phyloP scores from a whole-genome alignment of 2,797 vertebrate species.

The Morus bassanus region DNA sequence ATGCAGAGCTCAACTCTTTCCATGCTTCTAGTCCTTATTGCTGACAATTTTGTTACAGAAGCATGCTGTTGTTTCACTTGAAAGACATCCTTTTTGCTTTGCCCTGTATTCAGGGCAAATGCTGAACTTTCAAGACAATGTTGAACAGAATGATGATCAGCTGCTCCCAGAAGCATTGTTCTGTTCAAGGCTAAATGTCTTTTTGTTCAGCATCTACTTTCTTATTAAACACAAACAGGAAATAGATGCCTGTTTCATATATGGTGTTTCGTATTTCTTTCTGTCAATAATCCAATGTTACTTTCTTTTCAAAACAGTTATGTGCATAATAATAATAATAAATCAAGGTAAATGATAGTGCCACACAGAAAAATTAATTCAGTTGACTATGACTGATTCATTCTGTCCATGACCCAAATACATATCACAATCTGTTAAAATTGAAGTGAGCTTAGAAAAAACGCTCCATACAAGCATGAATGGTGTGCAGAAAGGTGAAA shows the following conservation, averaged over 20 bases:
- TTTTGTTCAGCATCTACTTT: neutral
- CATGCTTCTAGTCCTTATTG: neutral
- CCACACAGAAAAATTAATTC: neutral
- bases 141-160: neutral
- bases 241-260: neutral
- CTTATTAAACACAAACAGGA: neutral
- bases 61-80: neutral
- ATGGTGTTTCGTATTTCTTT: neutral
- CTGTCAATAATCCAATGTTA: neutral
- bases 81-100: neutral
- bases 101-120: neutral
- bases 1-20: neutral
- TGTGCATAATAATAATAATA: neutral
- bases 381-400: neutral
- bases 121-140: neutral
- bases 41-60: neutral
- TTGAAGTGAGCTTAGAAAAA: neutral
- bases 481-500: neutral
- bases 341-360: neutral
- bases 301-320: neutral
- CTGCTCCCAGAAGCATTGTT: neutral
- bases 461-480: neutral
- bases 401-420: neutral
- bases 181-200: neutral
- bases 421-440: neutral